A percentile compares a stretch with the other conserved stretches of the same genome.
Conservation (phyloP, 2,113 vertebrate species). For the Todiramphus saurophagus region DNA sequence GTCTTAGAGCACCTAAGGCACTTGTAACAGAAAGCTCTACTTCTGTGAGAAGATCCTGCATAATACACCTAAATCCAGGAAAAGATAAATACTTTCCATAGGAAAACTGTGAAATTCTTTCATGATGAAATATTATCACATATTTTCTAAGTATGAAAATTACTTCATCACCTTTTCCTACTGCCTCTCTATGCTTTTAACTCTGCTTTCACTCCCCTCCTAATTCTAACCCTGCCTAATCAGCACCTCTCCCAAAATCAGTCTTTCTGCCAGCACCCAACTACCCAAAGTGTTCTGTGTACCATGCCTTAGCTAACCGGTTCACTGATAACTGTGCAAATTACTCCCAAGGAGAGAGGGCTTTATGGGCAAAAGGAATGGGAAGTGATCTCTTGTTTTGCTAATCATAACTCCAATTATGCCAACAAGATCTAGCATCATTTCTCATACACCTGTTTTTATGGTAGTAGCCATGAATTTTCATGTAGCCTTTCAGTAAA, state of each 20-base stretch:
- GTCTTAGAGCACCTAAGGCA: not conserved
- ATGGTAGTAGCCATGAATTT: not conserved
- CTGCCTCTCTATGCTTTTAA: not conserved
- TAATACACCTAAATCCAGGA: not conserved
- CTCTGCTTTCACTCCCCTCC: not conserved
- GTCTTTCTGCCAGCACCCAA: not conserved
- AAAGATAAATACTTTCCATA: not conserved
- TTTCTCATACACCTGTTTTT: not conserved
- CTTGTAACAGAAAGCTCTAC: not conserved
- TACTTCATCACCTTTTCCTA: not conserved
- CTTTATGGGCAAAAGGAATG: not conserved
- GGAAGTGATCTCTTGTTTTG: not conserved
- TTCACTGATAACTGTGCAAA: not conserved
- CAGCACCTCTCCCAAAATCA: not conserved
- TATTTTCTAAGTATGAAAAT: not conserved
- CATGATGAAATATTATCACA: not conserved
- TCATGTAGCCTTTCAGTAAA: not conserved
- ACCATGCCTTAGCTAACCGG: not conserved
- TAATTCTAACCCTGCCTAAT: not conserved
- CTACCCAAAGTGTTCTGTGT: not conserved
- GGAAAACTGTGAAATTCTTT: not conserved
- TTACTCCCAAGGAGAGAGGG: not conserved
- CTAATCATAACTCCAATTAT: constrained; percentile 41
- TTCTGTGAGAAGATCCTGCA: not conserved
- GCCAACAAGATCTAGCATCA: not conserved